phyloP scores from a whole-genome alignment of 2,113 vertebrate species.

The Cinclus cinclus region DNA sequence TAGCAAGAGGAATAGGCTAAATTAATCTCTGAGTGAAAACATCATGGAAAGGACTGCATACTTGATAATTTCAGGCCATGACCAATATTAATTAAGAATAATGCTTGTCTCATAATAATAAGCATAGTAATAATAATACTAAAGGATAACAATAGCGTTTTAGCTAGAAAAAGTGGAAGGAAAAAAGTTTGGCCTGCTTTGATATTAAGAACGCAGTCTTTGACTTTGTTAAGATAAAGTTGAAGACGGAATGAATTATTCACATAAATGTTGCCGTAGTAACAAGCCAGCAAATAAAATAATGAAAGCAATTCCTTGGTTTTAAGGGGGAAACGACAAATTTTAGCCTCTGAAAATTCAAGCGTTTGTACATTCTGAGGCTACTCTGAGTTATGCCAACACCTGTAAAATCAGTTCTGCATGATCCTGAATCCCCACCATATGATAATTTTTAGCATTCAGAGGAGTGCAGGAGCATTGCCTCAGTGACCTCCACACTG shows the following conservation, averaged over 20 bases:
- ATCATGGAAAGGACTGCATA: conserved; percentile 5
- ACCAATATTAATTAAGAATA: conserved; percentile 50
- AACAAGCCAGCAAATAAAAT: conserved; percentile 77
- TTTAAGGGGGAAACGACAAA: conserved; percentile 64
- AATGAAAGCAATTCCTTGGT: conserved; percentile 66
- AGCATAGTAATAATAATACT: conserved; percentile 49
- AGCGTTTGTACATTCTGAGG: not conserved
- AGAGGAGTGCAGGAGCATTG: not conserved
- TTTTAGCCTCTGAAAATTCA: conserved; percentile 58
- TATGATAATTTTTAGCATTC: not conserved
- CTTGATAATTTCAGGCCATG: conserved; percentile 55
- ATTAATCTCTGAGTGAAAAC: conserved; percentile 28
- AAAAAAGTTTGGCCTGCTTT: conserved; percentile 65
- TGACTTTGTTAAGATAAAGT: conserved; percentile 77
- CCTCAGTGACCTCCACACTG: not conserved
- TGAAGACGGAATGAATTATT: conserved; percentile 77
- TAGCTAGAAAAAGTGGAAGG: conserved; percentile 27
- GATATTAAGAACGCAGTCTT: conserved; percentile 73
- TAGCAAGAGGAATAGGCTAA: conserved; percentile 44
- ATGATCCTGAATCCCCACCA: not conserved
- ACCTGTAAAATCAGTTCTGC: not conserved
- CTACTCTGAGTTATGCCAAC: conserved; percentile 2
- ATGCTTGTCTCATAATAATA: conserved; percentile 14
- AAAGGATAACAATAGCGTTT: conserved; percentile 38
- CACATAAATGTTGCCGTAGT: conserved; percentile 73